phyloP scores from a whole-genome alignment of 2,888 invertebrate genomes.

The Emesis russula region DNA sequence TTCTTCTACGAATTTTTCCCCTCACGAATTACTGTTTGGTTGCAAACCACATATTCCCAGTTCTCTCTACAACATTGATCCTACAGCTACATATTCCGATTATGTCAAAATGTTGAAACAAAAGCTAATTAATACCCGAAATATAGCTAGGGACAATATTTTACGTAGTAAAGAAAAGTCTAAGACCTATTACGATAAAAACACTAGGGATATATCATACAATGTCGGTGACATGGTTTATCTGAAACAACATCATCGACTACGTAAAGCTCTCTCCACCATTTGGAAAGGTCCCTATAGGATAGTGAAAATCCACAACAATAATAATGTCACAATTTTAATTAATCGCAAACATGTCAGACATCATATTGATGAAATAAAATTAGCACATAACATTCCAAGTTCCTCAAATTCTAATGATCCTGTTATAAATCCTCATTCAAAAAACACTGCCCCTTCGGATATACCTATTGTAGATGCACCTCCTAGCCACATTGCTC shows the following conservation, averaged over 20 bases:
- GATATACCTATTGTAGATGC: no score
- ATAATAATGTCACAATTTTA: conserved; percentile 1
- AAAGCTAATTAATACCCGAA: conserved; percentile 16
- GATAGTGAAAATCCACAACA: not conserved
- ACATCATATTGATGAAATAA: conserved; percentile 1
- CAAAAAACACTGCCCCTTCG: not conserved
- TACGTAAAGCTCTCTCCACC: not conserved
- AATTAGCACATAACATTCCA: not conserved
- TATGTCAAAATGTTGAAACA: conserved; percentile 27
- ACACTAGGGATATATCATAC: not conserved
- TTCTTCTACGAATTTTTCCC: conserved; percentile 21
- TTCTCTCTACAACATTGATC: no score
- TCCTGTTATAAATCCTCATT: not conserved
- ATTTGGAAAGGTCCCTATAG: not conserved
- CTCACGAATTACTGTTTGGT: conserved; percentile 5
- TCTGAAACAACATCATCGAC: not conserved
- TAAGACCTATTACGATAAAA: conserved; percentile 23
- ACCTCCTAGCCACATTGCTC: no score
- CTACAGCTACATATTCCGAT: no score
- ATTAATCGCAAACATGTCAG: not conserved
- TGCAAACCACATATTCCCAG: no score
- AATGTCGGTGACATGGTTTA: not conserved
- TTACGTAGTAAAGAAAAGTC: conserved; percentile 22
- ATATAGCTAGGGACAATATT: conserved; percentile 25
- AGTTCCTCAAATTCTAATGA: not conserved